phyloP scores from a whole-genome alignment of 2,113 vertebrate species.

The Dicrurus megarhynchus region DNA sequence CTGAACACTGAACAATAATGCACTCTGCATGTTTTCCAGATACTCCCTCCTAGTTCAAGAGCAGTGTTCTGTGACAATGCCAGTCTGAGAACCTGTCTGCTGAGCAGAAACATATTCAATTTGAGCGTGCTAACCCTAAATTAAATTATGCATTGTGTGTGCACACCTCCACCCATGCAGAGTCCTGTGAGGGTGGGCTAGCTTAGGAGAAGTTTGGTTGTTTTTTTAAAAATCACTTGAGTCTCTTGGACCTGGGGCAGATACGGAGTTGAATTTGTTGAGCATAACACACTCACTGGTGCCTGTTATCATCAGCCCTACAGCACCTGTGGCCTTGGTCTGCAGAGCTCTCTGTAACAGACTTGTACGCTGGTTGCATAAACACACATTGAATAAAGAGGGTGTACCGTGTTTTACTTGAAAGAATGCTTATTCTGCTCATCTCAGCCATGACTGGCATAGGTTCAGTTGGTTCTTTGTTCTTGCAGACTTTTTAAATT shows the following conservation, averaged over 20 bases:
- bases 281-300: neutral
- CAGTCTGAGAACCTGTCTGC: neutral
- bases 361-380: neutral
- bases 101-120: neutral
- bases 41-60: neutral
- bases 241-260: neutral
- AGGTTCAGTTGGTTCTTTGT: neutral
- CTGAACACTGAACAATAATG: fast-evolving
- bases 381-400: neutral
- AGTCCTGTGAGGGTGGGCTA: neutral
- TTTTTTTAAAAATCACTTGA: neutral
- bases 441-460: neutral
- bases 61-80: neutral
- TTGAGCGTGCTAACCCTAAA: neutral
- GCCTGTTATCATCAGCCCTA: neutral
- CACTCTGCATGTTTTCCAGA: neutral
- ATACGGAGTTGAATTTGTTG: fast-evolving
- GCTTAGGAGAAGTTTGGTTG: neutral
- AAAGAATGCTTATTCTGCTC: neutral
- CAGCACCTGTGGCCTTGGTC: neutral
- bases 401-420: neutral
- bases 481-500: neutral
- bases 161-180: neutral
- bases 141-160: neutral
- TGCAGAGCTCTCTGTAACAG: neutral